Conservation (phyloP, 2,888 invertebrate genomes). For the Torymus texanus region DNA sequence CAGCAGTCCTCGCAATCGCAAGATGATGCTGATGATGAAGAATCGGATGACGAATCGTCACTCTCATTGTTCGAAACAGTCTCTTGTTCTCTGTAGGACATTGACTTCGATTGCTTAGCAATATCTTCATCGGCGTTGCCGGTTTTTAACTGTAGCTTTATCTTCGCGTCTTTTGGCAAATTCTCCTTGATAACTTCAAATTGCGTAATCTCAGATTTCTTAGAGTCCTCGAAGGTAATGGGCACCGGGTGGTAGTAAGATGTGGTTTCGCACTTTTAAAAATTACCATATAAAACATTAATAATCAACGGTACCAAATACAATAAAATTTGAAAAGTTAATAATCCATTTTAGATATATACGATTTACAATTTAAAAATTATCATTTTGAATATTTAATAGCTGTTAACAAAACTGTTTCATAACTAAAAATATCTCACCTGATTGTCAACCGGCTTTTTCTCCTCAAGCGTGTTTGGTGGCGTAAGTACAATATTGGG, state of each 20-base stretch:
- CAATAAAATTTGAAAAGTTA: background rate
- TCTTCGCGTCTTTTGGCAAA: slow-evolving; percentile 10
- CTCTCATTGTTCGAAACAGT: slow-evolving; percentile 1
- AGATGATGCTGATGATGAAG: slow-evolving; percentile 7
- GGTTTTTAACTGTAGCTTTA: background rate
- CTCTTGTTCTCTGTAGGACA: slow-evolving; percentile 14
- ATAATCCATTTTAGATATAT: too few relatives aligned
- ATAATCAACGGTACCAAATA: background rate
- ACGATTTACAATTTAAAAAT: too few relatives aligned
- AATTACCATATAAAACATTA: background rate
- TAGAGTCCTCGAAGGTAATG: background rate
- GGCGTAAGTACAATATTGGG: slow-evolving; percentile 47
- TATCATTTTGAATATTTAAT: too few relatives aligned
- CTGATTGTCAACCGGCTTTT: background rate
- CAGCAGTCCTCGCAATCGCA: background rate
- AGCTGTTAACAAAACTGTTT: too few relatives aligned
- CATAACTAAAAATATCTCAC: background rate
- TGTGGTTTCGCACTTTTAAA: slow-evolving; percentile 7
- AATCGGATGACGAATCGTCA: slow-evolving; percentile 5
- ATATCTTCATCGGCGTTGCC: background rate
- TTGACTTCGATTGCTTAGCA: background rate
- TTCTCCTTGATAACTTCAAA: slow-evolving; percentile 54
- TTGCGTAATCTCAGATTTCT: slow-evolving; percentile 45
- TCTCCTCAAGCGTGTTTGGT: background rate
- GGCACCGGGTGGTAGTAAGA: slow-evolving; percentile 6